A percentile compares a stretch with the other conserved stretches of the same genome.
phyloP scores from a whole-genome alignment of 1,140 invertebrate genomes.

The Pachypeltis micranthus region DNA sequence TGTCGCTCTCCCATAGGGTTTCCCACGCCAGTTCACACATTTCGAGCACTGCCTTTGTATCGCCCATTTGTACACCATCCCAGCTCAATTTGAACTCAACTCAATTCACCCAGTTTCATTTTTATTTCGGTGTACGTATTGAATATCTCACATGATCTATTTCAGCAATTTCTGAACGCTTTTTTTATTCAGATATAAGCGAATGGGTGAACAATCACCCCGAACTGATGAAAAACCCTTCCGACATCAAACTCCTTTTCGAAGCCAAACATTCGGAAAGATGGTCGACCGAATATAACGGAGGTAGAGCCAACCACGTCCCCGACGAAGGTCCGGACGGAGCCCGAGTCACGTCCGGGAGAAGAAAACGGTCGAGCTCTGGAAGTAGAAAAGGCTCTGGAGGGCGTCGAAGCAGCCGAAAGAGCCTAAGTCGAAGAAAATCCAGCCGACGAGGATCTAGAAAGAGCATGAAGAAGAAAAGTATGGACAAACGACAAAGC shows the following conservation, averaged over 20 bases:
- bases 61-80: no score
- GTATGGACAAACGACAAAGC: background rate
- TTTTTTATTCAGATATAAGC: slow-evolving; percentile 2
- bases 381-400: background rate
- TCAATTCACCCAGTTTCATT: background rate
- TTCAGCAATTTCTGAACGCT: background rate
- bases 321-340: background rate
- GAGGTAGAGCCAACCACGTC: slow-evolving; percentile 4
- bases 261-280: background rate
- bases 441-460: background rate
- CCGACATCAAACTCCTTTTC: slow-evolving; percentile 4
- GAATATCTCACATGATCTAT: background rate
- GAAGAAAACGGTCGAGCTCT: background rate
- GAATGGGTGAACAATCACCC: background rate
- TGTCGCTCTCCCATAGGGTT: no score
- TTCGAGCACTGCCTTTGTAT: no score
- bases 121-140: background rate
- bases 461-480: background rate
- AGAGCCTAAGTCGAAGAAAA: background rate
- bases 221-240: slow-evolving; percentile 2
- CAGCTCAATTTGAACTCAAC: no score
- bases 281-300: background rate
- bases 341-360: background rate
- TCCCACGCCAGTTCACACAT: no score
- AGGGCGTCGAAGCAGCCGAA: background rate